phyloP scores from a whole-genome alignment of 2,797 vertebrate genomes.

The Takifugu rubripes region DNA sequence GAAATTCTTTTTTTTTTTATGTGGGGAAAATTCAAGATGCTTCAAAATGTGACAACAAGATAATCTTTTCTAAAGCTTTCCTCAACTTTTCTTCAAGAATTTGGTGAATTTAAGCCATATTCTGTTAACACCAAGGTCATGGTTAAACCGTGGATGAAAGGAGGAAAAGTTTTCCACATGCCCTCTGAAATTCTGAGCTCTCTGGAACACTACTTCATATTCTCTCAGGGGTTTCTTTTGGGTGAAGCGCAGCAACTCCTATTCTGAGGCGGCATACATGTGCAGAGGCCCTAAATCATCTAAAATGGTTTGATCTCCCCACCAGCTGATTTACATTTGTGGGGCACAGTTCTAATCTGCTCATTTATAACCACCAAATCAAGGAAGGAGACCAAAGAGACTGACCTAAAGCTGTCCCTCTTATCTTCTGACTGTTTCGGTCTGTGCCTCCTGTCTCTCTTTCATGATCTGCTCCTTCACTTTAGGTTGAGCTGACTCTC shows the following conservation, averaged over 20 bases:
- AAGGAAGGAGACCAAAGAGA: conserved; percentile 29
- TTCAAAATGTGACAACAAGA: too few relatives aligned
- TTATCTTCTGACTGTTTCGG: conserved; percentile 18
- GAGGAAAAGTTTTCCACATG: conserved; percentile 1
- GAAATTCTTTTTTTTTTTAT: too few relatives aligned
- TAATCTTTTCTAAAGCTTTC: too few relatives aligned
- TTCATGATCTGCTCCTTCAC: conserved; percentile 32
- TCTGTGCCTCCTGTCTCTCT: conserved; percentile 17
- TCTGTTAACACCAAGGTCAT: conserved; percentile 42
- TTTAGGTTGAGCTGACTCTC: conserved; percentile 22
- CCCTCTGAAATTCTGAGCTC: conserved; percentile 40
- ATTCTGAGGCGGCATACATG: conserved; percentile 65
- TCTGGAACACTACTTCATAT: conserved; percentile 51
- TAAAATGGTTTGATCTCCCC: conserved; percentile 70
- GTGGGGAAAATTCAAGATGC: too few relatives aligned
- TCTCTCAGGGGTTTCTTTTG: conserved; percentile 58
- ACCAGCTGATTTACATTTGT: conserved; percentile 73
- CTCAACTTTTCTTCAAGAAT: background rate
- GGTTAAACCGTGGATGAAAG: conserved; percentile 41
- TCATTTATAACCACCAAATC: conserved; percentile 66
- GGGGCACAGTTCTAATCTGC: conserved; percentile 58
- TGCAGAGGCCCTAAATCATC: conserved; percentile 62
- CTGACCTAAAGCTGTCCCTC: conserved; percentile 28
- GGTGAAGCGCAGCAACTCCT: conserved; percentile 57
- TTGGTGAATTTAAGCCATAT: conserved; percentile 26